Evolutionary conservation across 2,113 vertebrate species (phyloP).

Genomic region (Plestiodon gilberti): DNA sequence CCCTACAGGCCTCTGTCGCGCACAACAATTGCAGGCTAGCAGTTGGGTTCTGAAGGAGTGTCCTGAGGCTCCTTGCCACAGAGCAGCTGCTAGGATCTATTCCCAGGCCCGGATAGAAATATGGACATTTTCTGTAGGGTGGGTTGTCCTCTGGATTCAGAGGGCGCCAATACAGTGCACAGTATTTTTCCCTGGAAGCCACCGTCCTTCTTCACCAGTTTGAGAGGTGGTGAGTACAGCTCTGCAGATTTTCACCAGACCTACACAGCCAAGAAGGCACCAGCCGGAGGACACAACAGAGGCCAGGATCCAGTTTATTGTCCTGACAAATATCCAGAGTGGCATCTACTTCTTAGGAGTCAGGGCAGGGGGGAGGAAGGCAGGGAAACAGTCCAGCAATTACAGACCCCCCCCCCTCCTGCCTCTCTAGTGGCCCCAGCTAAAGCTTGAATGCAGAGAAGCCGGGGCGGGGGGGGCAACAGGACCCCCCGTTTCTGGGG

Average conservation of each 20-base stretch:
- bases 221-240: background rate
- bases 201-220: background rate
- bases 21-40: too few species aligned
- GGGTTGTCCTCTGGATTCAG: background rate
- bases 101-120: too few species aligned
- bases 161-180: background rate
- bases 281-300: fast-evolving
- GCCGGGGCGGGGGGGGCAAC: too few species aligned
- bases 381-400: background rate
- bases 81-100: too few species aligned
- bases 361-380: background rate
- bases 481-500: too few species aligned
- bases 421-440: background rate
- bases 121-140: too few species aligned
- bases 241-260: background rate
- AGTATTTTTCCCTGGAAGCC: background rate
- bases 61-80: too few species aligned
- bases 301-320: slow-evolving; percentile 9
- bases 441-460: too few species aligned
- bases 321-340: background rate
- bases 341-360: background rate
- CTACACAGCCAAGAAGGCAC: fast-evolving
- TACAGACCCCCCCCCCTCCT: background rate
- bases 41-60: too few species aligned
- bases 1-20: too few species aligned